These are phyloP conservation scores for Magallana ariakensis DNA, from an alignment of 1,140 invertebrate species.

Conservation along the genomic window DNA sequence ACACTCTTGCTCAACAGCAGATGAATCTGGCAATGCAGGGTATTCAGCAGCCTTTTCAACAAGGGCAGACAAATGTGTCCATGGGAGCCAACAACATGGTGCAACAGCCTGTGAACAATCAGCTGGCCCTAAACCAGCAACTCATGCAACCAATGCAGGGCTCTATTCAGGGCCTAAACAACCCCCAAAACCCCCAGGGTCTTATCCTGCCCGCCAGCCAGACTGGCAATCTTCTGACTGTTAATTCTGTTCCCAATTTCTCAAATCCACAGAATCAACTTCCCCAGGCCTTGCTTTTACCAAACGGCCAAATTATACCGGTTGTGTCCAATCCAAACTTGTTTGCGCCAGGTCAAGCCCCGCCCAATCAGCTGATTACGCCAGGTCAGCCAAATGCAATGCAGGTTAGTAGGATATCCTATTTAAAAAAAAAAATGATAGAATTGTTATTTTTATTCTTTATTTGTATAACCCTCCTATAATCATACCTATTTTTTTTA, in stretches of 20 bases:
- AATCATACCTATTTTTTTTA: background rate
- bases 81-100: conserved; percentile 57
- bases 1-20: conserved; percentile 40
- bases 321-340: conserved; percentile 79
- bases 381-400: conserved; percentile 42
- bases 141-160: conserved; percentile 58
- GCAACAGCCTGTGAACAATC: conserved; percentile 59
- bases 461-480: background rate
- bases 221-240: conserved; percentile 63
- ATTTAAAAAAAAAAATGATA: too few species aligned
- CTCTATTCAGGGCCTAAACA: conserved; percentile 50
- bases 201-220: conserved; percentile 65
- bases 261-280: conserved; percentile 69
- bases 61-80: conserved; percentile 46
- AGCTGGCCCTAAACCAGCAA: conserved; percentile 58
- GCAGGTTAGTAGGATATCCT: conserved; percentile 23
- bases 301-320: conserved; percentile 80
- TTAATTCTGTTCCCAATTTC: conserved; percentile 67
- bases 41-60: conserved; percentile 43
- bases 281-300: conserved; percentile 78
- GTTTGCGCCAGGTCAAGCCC: conserved; percentile 28
- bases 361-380: conserved; percentile 47
- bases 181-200: conserved; percentile 43
- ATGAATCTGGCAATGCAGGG: conserved; percentile 51
- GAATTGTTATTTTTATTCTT: too few species aligned